Evolutionary conservation across 2,113 vertebrate species (phyloP), one percentile per base, ranked within the genome.

Genomic region (Pterocles gutturalis): DNA sequence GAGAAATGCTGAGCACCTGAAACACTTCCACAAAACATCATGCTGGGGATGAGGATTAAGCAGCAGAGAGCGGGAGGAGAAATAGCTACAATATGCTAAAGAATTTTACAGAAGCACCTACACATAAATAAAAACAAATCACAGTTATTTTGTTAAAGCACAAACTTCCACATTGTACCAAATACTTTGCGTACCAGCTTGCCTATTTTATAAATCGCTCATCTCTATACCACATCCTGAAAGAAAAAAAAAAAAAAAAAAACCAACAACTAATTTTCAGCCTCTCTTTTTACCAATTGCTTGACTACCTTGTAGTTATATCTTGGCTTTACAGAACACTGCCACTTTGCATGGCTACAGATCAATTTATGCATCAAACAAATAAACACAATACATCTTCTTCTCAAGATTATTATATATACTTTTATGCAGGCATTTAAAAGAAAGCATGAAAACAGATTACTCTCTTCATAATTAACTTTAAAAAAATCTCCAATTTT

Each of bases 401-500:
- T 83, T 65, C 46, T 79, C 19, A 41, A 45, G 28, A 46, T 55
- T 64, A 67, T 31, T 73, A 21, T 17, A 53, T 29, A 34, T 34
- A 78, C 20, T 61, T 77, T 64, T 62, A 83, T 16, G 81, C 7
- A 88, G 55, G 67, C 48, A 64, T 79, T 36, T 77, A 89, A 77
- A 97, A 93, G 85, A 88, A 87, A 95, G 82, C 46, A 18, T 83
- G 88, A 62, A 90, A 89, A 70, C 10, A 94, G 92, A 94, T 19
- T 94, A 93, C 75, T 97, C 71, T 95, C 92, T 97, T 95, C 55
- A 65, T 95, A 83, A 91, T 67, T 94, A 87, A 86, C 54, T 18
- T 91, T 57, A 86, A 96, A 96, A 70, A 83, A 62, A 13, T 31
- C 83, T 86, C 96, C 90, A 76, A 61, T 94, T 97, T 95, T 96